Evolutionary conservation across 2,888 invertebrate species (phyloP), one percentile per base, ranked within the genome.

Genomic region (Metellina segmentata): DNA sequence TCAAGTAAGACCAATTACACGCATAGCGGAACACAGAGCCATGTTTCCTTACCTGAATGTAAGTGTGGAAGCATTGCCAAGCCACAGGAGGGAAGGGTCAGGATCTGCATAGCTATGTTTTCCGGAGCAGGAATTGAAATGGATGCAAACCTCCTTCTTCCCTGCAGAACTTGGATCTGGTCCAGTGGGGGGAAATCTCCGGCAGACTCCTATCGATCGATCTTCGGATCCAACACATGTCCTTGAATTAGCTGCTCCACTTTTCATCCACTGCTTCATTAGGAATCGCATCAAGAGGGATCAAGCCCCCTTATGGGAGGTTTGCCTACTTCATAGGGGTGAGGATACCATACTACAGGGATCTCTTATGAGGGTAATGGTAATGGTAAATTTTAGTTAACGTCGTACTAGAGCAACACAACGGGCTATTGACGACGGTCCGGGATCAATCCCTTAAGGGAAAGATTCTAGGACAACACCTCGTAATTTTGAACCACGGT

Each of bases 151-250:
- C 20, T 53, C 11, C 72, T 51, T 52, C 91, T 86, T 90, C 86
- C 82, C 72, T 71, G 20, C 52, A 53, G 70, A 52, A 86, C 61
- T 87, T 91, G 91, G 86, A 91, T 70, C 74, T 78, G 82, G 61
- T 81, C 71, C 91, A 82, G 86, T 85, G 71, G 34, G 82, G 20
- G 49, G 34, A 61, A 61, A 71, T 51, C 69, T 79, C 85, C 48
- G 16, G 53, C 70, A 71, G 77, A 49, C 69, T 53, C 34, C 9
- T 90, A 90, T 86, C 71, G 91, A 91, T 86, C 71, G 91, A 91
- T 91, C 91, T 70, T 16, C 16, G 7, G 71, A 34, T n/a, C 53
- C 34, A 7, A 51, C 81, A 51, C 90, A 71, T 85, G 78, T 70
- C 90, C 85, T 85, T 81, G 78, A 78, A 88, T 81, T 81, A 75